Conservation (phyloP, 2,888 invertebrate genomes). For the Drosophila paranaensis region DNA sequence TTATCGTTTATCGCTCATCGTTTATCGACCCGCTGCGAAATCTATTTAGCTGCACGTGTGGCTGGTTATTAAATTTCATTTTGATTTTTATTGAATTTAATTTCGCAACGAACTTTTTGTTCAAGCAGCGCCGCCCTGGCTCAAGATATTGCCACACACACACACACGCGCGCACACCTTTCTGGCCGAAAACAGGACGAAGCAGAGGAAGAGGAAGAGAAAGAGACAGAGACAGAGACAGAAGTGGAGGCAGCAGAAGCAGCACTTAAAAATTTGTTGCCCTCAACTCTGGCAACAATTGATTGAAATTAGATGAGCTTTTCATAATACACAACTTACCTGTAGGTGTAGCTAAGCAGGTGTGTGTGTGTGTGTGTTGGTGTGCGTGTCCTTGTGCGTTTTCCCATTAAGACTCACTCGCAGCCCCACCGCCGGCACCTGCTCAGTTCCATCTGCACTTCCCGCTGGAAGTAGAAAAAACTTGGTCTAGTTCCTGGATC, state of each 20-base stretch:
- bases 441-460: conserved; percentile 2
- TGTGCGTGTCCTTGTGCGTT: conserved; percentile 33
- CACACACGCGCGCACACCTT: conserved; percentile 10
- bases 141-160: conserved; percentile 2
- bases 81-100: conserved; percentile 51
- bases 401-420: conserved; percentile 48
- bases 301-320: conserved; percentile 82
- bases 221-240: background rate
- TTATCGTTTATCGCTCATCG: conserved; percentile 14
- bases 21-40: conserved; percentile 4
- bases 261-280: conserved; percentile 58
- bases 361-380: background rate
- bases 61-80: conserved; percentile 45
- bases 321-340: conserved; percentile 74
- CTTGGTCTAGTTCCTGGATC: conserved; percentile 21
- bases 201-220: conserved; percentile 18
- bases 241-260: conserved; percentile 13
- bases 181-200: conserved; percentile 8
- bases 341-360: conserved; percentile 10
- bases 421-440: background rate
- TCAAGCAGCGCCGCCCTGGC: conserved; percentile 1
- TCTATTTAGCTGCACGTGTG: conserved; percentile 12
- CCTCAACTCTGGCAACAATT: conserved; percentile 69
- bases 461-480: conserved; percentile 13
- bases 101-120: conserved; percentile 20